Evolutionary conservation across 2,113 vertebrate species (phyloP), one percentile per base, ranked within the genome.

Genomic region (Lophotis ruficrista): DNA sequence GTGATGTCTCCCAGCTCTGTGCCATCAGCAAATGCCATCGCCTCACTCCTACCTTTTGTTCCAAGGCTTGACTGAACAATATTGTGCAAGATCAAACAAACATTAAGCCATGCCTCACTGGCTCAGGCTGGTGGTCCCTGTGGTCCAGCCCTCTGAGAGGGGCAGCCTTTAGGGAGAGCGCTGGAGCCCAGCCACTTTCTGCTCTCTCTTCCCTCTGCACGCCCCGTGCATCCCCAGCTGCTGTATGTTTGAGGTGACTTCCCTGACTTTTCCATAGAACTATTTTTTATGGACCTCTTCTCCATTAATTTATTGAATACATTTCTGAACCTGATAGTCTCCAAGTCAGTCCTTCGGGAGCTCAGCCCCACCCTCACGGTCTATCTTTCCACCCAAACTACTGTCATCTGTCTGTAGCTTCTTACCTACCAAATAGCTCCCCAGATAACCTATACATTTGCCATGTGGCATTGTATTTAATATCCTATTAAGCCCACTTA

Each of bases 31-130:
- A 79, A 43, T 30, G 45, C 70, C 75, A 77, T 35, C 87, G 60
- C 51, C 56, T 95, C 64, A 10, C 72, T 92, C 72, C 68, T 37
- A 19, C 53, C 53, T 87, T 83, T 72, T 87, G 51, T 91, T 87
- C 80, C 76, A 87, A 61, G 45, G 45, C 58, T 56, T 38, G 37
- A 3, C 75, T 83, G 76, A 73, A 86, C 80, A 86, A 53, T 13
- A 33, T 0, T 33, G 43, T 27, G 64, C 56, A 61, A 70, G 88
- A 79, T 9, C 17, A 51, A 23, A 31, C 78, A 65, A 51, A 41
- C 2, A 0, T 22, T 3, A 22, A 0, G 38, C 27, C 6, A 2
- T 3, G n/a, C 22, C 31, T 50, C 1, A 7, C 57, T 57, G 7
- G 41, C 28, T 14, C 75, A 88, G 78, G 37, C 61, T 12, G 6